Conservation (phyloP, 2,113 vertebrate species). For the Phasianus colchicus region DNA sequence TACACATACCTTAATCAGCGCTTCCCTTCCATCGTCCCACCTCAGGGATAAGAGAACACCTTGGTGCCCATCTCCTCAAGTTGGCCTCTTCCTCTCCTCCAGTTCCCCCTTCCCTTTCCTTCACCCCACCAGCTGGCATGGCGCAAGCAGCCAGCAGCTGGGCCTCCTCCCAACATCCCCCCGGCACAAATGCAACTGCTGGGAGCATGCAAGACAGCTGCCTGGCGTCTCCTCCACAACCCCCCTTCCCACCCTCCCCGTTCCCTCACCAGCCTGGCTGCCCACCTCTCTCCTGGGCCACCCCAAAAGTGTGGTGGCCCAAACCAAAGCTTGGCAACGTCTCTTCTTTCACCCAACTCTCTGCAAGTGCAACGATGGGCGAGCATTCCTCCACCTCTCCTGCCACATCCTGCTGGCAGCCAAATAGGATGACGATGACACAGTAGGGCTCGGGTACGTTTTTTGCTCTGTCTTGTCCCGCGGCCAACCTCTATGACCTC, state of each 20-base stretch:
- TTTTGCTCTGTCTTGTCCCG: slow-evolving; percentile 22
- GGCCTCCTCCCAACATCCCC: rapidly evolving
- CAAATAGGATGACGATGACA: slow-evolving; percentile 28
- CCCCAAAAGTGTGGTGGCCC: not conserved
- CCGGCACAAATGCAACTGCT: not conserved
- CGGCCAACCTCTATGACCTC: slow-evolving; percentile 58
- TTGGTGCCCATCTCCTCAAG: too few species aligned
- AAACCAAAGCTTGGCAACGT: not conserved
- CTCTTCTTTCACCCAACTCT: not conserved
- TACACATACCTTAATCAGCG: rapidly evolving
- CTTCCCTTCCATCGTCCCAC: not conserved
- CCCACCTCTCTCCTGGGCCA: not conserved
- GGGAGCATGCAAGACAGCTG: rapidly evolving
- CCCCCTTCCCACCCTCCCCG: rapidly evolving
- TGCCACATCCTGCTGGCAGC: not conserved
- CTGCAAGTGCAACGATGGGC: rapidly evolving
- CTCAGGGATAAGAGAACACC: too few species aligned
- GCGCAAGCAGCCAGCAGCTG: not conserved
- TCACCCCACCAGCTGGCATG: not conserved
- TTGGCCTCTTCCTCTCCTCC: not conserved
- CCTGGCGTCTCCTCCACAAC: rapidly evolving
- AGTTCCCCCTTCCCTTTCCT: not conserved
- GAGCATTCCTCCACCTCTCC: not conserved
- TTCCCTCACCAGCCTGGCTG: not conserved
- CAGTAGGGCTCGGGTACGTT: not conserved